Base-by-base conservation (phyloP, 2,888 invertebrate genomes). In the Cantharis flavilabris region DNA sequence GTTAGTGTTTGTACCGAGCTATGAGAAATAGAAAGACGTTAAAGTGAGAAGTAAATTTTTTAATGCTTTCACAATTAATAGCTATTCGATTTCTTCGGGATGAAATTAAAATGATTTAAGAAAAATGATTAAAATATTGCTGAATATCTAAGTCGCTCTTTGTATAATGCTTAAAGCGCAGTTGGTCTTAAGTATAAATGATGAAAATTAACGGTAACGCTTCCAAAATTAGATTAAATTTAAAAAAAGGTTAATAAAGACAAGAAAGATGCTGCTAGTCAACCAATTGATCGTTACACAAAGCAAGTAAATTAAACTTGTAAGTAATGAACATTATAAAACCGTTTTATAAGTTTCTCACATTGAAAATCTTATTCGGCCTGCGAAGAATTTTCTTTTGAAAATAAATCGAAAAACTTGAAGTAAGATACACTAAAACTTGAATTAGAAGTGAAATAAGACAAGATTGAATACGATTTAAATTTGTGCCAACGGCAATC, bases 341-440 rank as follows among this genome's bases (percentile, higher is more conserved):
- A 70, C 70, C 33, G 18, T 33, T 70, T 70, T 70, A 33, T 30
- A 18, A 70, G 33, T 70, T 70, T 30, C 33, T 70, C 33, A 9
- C 30, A 18, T 33, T 70, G n/a, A 67, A 67, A 26, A 23, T 67
- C 26, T 67, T 67, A 26, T 70, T 33, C 49, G 33, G 16, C 30
- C 33, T 33, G 23, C 28, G 63, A 69, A 69, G 69, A 69, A 69
- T 30, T 63, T 70, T 62, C 73, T 63, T 62, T 30, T 62, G 73
- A 28, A 70, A 70, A 73, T 73, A 73, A 73, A 73, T 73, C 69
- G 73, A 73, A 73, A 73, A 73, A 73, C 73, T 73, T 73, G 73
- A 62, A 73, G 70, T 73, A 73, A 73, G 73, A 28, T 73, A 70
- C n/a, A 73, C 49, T 69, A 73, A 72, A 73, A 70, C 30, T 62